Evolutionary conservation across 2,113 vertebrate genomes (phyloP).

Genomic region (Tautogolabrus adspersus): DNA sequence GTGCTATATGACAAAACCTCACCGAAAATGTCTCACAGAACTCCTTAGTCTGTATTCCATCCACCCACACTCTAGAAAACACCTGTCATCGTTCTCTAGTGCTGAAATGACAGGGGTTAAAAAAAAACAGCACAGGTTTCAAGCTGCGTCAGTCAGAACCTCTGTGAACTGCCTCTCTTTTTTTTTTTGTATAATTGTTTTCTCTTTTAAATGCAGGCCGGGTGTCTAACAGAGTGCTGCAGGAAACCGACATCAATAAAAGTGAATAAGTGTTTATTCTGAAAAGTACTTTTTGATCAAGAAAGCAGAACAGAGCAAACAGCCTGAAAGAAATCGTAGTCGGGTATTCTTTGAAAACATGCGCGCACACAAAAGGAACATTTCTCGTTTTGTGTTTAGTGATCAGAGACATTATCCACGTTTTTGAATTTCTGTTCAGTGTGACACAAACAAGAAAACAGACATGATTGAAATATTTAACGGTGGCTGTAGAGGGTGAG

Average conservation of each 20-base stretch:
- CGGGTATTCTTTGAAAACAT: conserved; percentile 2
- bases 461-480: background rate
- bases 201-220: background rate
- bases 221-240: conserved; percentile 36
- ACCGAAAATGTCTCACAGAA: conserved; percentile 27
- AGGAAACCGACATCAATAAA: conserved; percentile 39
- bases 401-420: conserved; percentile 9
- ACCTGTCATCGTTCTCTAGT: conserved; percentile 42
- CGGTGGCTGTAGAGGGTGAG: too few species aligned
- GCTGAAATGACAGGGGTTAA: conserved; percentile 40
- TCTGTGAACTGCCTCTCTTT: background rate
- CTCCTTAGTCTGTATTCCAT: conserved; percentile 26
- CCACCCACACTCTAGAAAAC: conserved; percentile 44
- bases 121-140: conserved; percentile 37
- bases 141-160: conserved; percentile 46
- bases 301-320: conserved; percentile 19
- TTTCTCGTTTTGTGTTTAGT: background rate
- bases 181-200: background rate
- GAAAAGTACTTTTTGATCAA: conserved; percentile 9
- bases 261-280: background rate
- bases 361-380: conserved; percentile 3
- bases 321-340: background rate
- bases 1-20: conserved; percentile 40
- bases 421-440: conserved; percentile 2
- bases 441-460: background rate